Evolutionary conservation across 1,140 invertebrate species (phyloP), one percentile per base, ranked within the genome.

Genomic region (Maconellicoccus hirsutus): DNA sequence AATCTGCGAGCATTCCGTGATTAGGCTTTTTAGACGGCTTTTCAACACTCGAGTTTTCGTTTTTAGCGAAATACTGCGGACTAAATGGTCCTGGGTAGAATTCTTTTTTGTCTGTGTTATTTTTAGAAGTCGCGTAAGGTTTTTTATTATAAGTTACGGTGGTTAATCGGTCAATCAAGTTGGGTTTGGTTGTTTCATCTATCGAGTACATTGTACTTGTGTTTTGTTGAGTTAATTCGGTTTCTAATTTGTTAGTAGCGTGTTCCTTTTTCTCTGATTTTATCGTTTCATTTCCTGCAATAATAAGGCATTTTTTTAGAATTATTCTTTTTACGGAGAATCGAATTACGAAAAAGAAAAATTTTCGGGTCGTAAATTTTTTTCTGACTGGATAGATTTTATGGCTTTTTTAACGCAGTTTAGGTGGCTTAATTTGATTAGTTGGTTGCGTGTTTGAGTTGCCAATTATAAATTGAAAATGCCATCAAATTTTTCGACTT

Each of bases 71-170:
- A 29, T 71, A 71, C 26, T 71, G 59, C 21, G 59, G 52, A 33
- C 61, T 71, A 25, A 61, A 59, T 22, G 25, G 39, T 59, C 59
- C 70, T 8, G 39, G 39, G n/a, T 71, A 42, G 27, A 59, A 61
- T 23, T 71, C 71, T 33, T 63, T 71, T 59, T 71, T 71, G 8
- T 71, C 71, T 14, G 27, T 61, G n/a, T 10, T 27, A 25, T 71
- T 66, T 23, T 66, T 66, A 22, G 25, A 8, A 22, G 22, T 66
- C 3, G 25, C n/a, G 22, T 8, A 22, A 6, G 61, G 61, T 66
- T 66, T 66, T 66, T 66, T 66, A 22, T 66, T 10, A 22, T 66
- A 66, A 66, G 61, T 66, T 66, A 52, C 22, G 21, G 61, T 66
- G 25, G 42, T 52, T 16, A 52, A 52, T 8, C n/a, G 42, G n/a